These are phyloP conservation scores for Bungarus multicinctus DNA, from an alignment of 2,113 vertebrate genomes.

Conservation along the genomic window DNA sequence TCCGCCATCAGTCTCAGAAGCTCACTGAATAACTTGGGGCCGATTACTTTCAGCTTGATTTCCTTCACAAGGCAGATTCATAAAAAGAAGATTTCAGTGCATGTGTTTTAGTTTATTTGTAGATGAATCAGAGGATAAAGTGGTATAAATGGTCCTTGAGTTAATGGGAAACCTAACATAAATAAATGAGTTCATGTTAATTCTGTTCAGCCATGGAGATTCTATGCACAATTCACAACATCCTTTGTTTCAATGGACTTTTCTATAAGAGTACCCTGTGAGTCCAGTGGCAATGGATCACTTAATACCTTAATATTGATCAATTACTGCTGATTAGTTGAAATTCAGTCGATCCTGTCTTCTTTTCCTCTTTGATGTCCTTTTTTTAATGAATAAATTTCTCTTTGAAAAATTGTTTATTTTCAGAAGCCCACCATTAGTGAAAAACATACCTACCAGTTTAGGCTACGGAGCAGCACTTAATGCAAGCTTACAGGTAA, in stretches of 20 bases:
- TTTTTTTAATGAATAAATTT: constrained; percentile 28
- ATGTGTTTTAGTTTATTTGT: background rate
- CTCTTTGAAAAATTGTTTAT: constrained; percentile 61
- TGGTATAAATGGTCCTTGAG: background rate
- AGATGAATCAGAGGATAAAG: background rate
- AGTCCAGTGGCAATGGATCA: constrained; percentile 21
- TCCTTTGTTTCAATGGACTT: background rate
- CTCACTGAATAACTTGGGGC: background rate
- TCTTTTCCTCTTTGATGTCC: constrained; percentile 27
- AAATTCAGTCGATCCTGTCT: constrained; percentile 7
- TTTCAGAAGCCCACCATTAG: constrained; percentile 95
- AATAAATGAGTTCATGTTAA: background rate
- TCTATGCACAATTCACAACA: background rate
- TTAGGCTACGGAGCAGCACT: constrained; percentile 97
- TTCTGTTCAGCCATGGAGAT: background rate
- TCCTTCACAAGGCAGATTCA: background rate
- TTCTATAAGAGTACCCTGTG: constrained; percentile 2
- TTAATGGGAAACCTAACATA: background rate
- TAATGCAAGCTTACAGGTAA: constrained; percentile 99
- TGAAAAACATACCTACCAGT: constrained; percentile 98
- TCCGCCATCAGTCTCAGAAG: background rate
- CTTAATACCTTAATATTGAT: constrained; percentile 33
- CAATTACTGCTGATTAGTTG: constrained; percentile 19
- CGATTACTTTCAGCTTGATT: background rate
- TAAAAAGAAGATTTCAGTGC: background rate